A percentile compares a stretch with the other conserved stretches of the same genome.
phyloP scores from a whole-genome alignment of 2,797 vertebrate genomes.

The Sebastes steindachneri region DNA sequence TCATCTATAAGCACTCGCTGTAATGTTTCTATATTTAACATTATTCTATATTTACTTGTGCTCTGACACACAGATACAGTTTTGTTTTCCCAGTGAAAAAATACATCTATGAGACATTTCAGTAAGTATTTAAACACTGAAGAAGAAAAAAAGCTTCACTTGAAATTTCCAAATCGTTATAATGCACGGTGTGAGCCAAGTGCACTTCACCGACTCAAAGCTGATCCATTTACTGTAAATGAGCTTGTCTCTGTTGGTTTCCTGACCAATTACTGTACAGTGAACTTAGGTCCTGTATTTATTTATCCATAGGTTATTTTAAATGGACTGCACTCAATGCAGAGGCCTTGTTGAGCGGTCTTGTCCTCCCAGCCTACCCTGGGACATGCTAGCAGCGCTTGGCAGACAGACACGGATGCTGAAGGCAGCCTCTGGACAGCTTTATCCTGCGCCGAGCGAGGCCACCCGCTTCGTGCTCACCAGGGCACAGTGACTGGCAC shows the following conservation, averaged over 20 bases:
- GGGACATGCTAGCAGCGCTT: slow-evolving; percentile 73
- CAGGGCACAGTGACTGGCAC: slow-evolving; percentile 77
- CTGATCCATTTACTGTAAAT: slow-evolving; percentile 84
- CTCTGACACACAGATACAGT: slow-evolving; percentile 38
- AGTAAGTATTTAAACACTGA: slow-evolving; percentile 49
- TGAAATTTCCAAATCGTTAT: slow-evolving; percentile 79
- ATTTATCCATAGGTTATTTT: slow-evolving; percentile 83
- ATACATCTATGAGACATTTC: slow-evolving; percentile 36
- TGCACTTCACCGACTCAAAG: slow-evolving; percentile 78
- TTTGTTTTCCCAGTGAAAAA: slow-evolving; percentile 50
- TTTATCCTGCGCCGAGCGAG: slow-evolving; percentile 68
- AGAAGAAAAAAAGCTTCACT: slow-evolving; percentile 56
- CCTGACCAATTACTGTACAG: slow-evolving; percentile 83
- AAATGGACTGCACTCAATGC: slow-evolving; percentile 80
- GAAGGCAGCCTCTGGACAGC: slow-evolving; percentile 78
- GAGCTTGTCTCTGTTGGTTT: slow-evolving; percentile 83
- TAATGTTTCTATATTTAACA: slow-evolving; percentile 68
- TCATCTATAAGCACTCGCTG: slow-evolving; percentile 30
- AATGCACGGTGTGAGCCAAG: slow-evolving; percentile 72
- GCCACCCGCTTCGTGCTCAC: slow-evolving; percentile 78
- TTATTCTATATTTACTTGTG: slow-evolving; percentile 52
- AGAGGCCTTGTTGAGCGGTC: slow-evolving; percentile 75
- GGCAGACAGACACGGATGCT: slow-evolving; percentile 73
- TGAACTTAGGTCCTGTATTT: slow-evolving; percentile 79
- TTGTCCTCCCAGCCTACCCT: slow-evolving; percentile 67